These are phyloP conservation scores for Leptestheria dahalacensis DNA, from an alignment of 1,140 invertebrate species.

Conservation along the genomic window DNA sequence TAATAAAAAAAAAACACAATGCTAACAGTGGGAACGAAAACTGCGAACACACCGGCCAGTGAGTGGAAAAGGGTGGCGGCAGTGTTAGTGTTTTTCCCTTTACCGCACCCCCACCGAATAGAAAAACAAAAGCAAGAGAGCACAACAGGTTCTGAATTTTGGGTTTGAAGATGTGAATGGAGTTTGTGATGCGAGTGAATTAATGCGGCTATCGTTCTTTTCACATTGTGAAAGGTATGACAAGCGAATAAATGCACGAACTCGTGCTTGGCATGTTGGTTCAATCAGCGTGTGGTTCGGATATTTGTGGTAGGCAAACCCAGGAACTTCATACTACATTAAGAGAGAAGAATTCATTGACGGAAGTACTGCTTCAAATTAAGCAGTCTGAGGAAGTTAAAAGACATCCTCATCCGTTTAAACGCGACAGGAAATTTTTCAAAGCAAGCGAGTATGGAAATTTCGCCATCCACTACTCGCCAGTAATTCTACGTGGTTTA, in stretches of 20 bases:
- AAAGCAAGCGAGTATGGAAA: conserved; percentile 10
- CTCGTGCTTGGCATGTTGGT: not conserved
- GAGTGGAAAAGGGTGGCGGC: too few species aligned
- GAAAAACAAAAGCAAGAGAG: too few species aligned
- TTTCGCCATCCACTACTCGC: conserved; percentile 6
- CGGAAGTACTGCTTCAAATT: not conserved
- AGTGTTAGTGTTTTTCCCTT: too few species aligned
- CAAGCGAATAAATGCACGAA: conserved; percentile 2
- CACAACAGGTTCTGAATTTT: too few species aligned
- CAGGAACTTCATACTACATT: conserved; percentile 2
- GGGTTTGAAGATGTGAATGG: too few species aligned
- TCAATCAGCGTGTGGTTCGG: not conserved
- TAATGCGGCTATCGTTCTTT: conserved; percentile 3
- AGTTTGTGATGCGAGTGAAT: not conserved
- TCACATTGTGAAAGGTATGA: not conserved
- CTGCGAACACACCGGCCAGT: not conserved
- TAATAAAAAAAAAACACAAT: conserved; percentile 1
- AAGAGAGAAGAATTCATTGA: not conserved
- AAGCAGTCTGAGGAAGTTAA: conserved; percentile 7
- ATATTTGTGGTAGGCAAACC: not conserved
- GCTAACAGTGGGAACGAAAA: not conserved
- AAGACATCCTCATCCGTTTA: not conserved
- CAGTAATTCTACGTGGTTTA: conserved; percentile 2
- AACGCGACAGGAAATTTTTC: not conserved
- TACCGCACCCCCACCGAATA: too few species aligned